Evolutionary conservation across 2,797 vertebrate genomes (phyloP).

Genomic region (Neostethus bicornis): DNA sequence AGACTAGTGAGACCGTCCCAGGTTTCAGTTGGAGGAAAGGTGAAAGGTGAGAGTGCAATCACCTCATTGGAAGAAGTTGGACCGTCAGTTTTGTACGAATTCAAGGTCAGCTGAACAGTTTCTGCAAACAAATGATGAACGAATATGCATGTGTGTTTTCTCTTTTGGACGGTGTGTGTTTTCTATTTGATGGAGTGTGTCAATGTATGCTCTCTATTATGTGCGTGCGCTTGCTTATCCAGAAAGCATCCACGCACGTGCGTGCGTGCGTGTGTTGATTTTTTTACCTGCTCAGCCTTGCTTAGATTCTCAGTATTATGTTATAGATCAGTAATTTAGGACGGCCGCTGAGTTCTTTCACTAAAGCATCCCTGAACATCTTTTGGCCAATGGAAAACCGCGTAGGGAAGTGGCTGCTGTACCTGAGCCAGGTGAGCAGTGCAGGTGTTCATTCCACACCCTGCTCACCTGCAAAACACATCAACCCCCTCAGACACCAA

Average conservation of each 20-base stretch:
- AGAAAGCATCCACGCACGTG: too few relatives aligned
- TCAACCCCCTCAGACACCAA: slow-evolving; percentile 72
- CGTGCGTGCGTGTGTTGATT: too few relatives aligned
- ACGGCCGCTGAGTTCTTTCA: slow-evolving; percentile 87
- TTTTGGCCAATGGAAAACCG: slow-evolving; percentile 89
- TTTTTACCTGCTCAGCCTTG: too few relatives aligned
- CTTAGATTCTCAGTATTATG: too few relatives aligned
- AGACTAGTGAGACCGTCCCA: slow-evolving; percentile 90
- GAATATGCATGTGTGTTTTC: too few relatives aligned
- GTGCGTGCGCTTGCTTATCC: too few relatives aligned
- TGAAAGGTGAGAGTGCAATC: slow-evolving; percentile 82
- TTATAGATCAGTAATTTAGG: slow-evolving; percentile 91
- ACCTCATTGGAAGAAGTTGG: slow-evolving; percentile 86
- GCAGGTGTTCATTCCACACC: slow-evolving; percentile 79
- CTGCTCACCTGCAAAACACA: slow-evolving; percentile 81
- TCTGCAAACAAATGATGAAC: too few relatives aligned
- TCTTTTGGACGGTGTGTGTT: too few relatives aligned
- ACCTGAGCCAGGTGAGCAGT: slow-evolving; percentile 86
- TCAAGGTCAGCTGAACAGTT: slow-evolving; percentile 84
- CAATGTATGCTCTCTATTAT: too few relatives aligned
- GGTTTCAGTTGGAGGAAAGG: slow-evolving; percentile 83
- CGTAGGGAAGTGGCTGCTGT: slow-evolving; percentile 88
- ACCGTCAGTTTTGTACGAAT: slow-evolving; percentile 86
- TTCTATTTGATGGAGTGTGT: too few relatives aligned
- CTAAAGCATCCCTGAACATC: slow-evolving; percentile 87